Evolutionary conservation across 2,113 vertebrate species (phyloP).

Genomic region (Pongo pygmaeus): DNA sequence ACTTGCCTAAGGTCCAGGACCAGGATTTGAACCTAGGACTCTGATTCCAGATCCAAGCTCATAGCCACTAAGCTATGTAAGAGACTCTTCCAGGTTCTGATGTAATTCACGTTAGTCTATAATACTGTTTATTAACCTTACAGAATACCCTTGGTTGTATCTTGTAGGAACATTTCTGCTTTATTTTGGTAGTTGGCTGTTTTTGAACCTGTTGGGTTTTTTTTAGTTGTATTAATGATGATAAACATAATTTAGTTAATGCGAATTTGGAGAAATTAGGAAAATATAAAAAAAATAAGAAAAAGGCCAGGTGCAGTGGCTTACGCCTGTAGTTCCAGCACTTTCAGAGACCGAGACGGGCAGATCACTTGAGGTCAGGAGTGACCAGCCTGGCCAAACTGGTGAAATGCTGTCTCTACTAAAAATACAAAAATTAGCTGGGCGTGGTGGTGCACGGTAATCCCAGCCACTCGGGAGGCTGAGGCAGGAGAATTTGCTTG

Average conservation of each 20-base stretch:
- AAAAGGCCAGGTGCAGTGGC: background rate
- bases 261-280: slow-evolving; percentile 36
- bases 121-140: slow-evolving; percentile 19
- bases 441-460: no score
- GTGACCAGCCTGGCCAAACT: no score
- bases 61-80: slow-evolving; percentile 68
- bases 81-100: slow-evolving; percentile 66
- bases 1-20: slow-evolving; percentile 64
- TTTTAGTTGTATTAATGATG: slow-evolving; percentile 28
- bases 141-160: background rate
- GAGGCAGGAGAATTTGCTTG: no score
- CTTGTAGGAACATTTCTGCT: slow-evolving; percentile 7
- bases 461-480: no score
- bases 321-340: no score
- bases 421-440: no score
- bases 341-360: no score
- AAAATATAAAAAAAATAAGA: background rate
- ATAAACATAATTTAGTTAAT: slow-evolving; percentile 19
- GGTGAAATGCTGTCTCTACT: no score
- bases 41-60: slow-evolving; percentile 65
- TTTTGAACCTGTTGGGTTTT: slow-evolving; percentile 37
- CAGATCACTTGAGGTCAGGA: no score
- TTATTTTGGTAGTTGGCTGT: slow-evolving; percentile 26
- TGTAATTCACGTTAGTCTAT: slow-evolving; percentile 47
- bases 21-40: slow-evolving; percentile 67